A percentile compares a stretch with the other conserved stretches of the same genome.
Conservation (phyloP, 2,888 invertebrate genomes). For the Oscheius sp. region DNA sequence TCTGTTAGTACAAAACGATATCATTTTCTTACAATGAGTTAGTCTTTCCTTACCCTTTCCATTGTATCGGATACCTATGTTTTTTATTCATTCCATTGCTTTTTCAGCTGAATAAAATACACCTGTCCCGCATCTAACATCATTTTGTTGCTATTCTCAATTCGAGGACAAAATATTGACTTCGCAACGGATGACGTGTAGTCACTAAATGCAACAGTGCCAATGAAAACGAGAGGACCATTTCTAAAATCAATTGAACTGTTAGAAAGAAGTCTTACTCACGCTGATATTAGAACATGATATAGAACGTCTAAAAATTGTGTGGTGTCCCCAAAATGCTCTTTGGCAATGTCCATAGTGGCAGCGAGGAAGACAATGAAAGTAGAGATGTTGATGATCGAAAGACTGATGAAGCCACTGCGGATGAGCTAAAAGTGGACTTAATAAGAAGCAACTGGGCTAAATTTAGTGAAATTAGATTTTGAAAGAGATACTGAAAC, state of each 20-base stretch:
- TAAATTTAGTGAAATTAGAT: too few relatives aligned
- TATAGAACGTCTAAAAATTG: constrained; percentile 1
- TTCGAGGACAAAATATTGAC: neutral
- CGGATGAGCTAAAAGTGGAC: neutral
- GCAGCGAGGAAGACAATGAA: neutral
- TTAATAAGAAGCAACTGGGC: too few relatives aligned
- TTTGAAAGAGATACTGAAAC: too few relatives aligned
- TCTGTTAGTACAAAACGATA: too few relatives aligned
- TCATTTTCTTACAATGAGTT: too few relatives aligned
- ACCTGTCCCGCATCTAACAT: neutral
- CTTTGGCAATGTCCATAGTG: neutral
- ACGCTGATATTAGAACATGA: neutral
- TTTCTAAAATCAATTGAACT: neutral
- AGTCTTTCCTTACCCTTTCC: too few relatives aligned
- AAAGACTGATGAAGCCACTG: neutral
- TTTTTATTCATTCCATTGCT: constrained; percentile 14
- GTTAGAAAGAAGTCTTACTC: neutral
- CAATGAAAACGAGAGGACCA: neutral
- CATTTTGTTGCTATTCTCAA: neutral
- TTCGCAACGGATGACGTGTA: neutral
- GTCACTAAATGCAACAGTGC: neutral
- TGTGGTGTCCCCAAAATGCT: neutral
- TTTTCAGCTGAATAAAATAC: neutral
- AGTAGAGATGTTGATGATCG: neutral
- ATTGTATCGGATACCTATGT: too few relatives aligned